Evolutionary conservation across 2,888 invertebrate species (phyloP), one percentile per base, ranked within the genome.

Genomic region (Aspidiotus destructor): DNA sequence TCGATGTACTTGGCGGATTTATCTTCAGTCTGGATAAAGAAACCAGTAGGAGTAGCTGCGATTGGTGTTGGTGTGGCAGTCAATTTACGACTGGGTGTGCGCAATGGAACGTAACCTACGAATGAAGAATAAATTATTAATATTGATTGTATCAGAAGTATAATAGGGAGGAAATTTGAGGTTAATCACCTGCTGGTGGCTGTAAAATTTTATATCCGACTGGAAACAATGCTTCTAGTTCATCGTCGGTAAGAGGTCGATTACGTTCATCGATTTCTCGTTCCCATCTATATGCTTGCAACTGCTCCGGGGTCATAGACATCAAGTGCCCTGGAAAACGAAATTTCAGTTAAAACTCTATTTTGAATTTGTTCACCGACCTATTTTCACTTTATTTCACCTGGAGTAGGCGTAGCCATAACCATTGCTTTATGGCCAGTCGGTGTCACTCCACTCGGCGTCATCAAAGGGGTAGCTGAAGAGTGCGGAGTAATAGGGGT

Each of bases 11-110:
- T 92, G 0, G 87, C 85, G 63, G 85, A 85, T 77, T 88, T 86
- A 76, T 92, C 92, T 79, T 92, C 92, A 79, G 92, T 91, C 79
- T 95, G 95, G 77, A 96, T 95, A 80, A 93, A 93, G 82, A 96
- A 96, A 71, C 96, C 95, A 74, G 88, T 87, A 53, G 92, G 92
- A 64, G 92, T 92, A 73, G 89, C 90, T 69, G 88, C 87, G 78
- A 98, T 87, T 3, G 99, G 99, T 7, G 99, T 99, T 7, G 99
- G 99, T 0, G 99, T 99, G 16, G 98, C 96, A 71, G 95, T 93
- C 74, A 99, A 82, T 80, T 98, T 98, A 73, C 98, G 85, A 62
- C 96, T 96, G 70, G 99, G 99, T 53, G 99, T 99, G 75, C 99
- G 85, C 73, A 98, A 89, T 41, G 98, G 97, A 73, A 96, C 86